Evolutionary conservation across 2,888 invertebrate genomes (phyloP).

Genomic region (Cataglyphis albicans): DNA sequence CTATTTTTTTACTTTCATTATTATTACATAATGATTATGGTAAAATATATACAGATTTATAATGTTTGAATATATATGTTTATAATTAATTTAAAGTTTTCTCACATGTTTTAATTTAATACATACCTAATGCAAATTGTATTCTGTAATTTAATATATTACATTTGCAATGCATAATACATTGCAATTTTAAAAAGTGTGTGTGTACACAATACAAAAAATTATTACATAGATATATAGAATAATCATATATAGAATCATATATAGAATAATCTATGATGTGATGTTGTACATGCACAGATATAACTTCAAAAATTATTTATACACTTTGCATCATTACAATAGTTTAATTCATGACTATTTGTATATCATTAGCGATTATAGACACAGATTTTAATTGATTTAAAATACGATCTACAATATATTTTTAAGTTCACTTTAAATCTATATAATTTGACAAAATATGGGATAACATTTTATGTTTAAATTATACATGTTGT

Average conservation of each 20-base stretch:
- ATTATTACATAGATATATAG: conserved; percentile 15
- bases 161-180: background rate
- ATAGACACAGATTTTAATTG: background rate
- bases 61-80: background rate
- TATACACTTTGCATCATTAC: conserved; percentile 3
- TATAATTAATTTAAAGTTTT: background rate
- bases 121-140: background rate
- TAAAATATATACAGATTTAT: background rate
- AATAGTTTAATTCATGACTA: conserved; percentile 13
- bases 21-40: background rate
- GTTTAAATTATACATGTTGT: background rate
- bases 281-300: background rate
- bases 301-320: conserved; percentile 25
- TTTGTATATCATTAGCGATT: background rate
- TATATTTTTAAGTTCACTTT: background rate
- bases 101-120: conserved; percentile 6
- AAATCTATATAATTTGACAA: background rate
- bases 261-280: conserved; percentile 6
- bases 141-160: conserved; percentile 2
- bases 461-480: background rate
- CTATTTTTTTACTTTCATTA: background rate
- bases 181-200: conserved; percentile 20
- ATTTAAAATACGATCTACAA: background rate
- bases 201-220: background rate
- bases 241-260: conserved; percentile 26